Base-by-base conservation (phyloP, 2,113 vertebrate genomes). In the Maccullochella peelii region DNA sequence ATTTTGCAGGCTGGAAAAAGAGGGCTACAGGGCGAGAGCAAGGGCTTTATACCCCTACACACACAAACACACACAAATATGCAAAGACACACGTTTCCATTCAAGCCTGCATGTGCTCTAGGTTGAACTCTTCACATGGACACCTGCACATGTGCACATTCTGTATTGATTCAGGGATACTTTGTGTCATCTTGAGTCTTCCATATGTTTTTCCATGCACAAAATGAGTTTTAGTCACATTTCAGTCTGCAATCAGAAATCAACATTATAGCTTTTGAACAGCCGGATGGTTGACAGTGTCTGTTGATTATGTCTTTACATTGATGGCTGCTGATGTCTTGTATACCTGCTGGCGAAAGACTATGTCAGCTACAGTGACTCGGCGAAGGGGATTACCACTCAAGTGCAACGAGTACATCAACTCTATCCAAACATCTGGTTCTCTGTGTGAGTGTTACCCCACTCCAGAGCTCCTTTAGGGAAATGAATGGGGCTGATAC, bases 1-100 rank as follows among this genome's bases (percentile, higher is more conserved):
- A 88, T 91, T 90, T 89, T 89, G 86, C 83, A 90, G 83, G 33
- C 67, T 88, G 90, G 87, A 92, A 91, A 91, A 88, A 78, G 50
- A 84, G 76, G 33, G 47, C 85, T 54, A 70, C 47, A 58, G 79
- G 84, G 87, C 82, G 85, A 90, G 88, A 79, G 78, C 66, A 71
- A 69, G 40, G 67, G 69, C 65, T 83, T 73, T 61, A 61, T 55
- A 68, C 58, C 36, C 40, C 8, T 15, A 61, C 57, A 55, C 72
- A 72, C 49, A 57, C 74, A 25, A 61, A 65, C 57, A 23, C 72
- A 49, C 80, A 61, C 54, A 70, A 38, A 65, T 8, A 58, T 3
- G 14, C 69, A 54, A 1, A 59, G 6, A 73, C 57, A 81, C 73
- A 75, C 36, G 0, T 83, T 70, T 88, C 57, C 68, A 69, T 80